A percentile compares a stretch with the other conserved stretches of the same genome.
Conservation (phyloP, 2,888 invertebrate species). For the Petrophora chlorosata region DNA sequence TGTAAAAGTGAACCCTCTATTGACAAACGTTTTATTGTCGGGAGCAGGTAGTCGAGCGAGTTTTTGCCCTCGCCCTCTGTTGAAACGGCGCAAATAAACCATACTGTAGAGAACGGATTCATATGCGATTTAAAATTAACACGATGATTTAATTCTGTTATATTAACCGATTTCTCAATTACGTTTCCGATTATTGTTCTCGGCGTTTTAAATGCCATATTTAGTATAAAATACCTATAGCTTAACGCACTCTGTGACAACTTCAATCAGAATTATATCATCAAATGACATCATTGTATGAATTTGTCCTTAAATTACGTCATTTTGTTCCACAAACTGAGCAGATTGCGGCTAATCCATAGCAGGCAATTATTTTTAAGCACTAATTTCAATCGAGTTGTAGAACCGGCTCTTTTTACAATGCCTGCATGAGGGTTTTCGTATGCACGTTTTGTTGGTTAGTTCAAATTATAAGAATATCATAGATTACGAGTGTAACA, state of each 20-base stretch:
- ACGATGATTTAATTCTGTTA: constrained; percentile 31
- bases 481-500: too few species aligned
- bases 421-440: too few species aligned
- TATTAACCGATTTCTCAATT: constrained; percentile 21
- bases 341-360: not conserved
- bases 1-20: constrained; percentile 56
- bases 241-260: not conserved
- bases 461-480: too few species aligned
- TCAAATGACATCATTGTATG: constrained; percentile 37
- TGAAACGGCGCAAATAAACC: constrained; percentile 61
- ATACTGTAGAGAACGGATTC: constrained; percentile 47
- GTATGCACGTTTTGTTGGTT: not conserved
- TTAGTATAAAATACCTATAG: not conserved
- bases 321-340: constrained; percentile 15
- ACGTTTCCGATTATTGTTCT: not conserved
- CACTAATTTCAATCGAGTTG: not conserved
- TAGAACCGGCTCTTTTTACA: not conserved
- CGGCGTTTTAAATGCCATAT: not conserved
- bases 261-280: constrained; percentile 24
- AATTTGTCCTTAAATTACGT: constrained; percentile 30
- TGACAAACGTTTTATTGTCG: constrained; percentile 68
- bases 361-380: not conserved
- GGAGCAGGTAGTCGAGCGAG: constrained; percentile 72
- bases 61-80: constrained; percentile 60
- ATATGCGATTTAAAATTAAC: constrained; percentile 55